Conservation (phyloP, 2,797 vertebrate species). For the Bradypodion ventrale region DNA sequence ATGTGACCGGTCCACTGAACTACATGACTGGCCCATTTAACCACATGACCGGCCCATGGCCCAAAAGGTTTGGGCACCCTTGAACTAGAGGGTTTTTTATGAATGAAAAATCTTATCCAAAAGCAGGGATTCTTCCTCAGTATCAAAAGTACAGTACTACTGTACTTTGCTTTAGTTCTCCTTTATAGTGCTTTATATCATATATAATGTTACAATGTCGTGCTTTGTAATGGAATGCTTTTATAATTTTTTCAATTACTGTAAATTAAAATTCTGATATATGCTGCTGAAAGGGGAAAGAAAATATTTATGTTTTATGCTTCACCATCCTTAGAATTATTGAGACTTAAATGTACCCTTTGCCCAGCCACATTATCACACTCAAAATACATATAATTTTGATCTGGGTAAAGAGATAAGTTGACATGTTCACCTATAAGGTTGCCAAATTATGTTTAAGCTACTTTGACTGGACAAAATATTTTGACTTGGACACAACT, state of each 20-base stretch:
- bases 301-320: neutral
- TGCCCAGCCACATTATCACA: neutral
- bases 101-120: too few species aligned
- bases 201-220: neutral
- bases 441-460: conserved; percentile 10
- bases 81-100: too few species aligned
- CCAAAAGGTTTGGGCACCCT: too few species aligned
- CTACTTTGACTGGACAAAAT: neutral
- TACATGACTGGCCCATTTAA: too few species aligned
- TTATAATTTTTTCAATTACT: neutral
- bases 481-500: neutral
- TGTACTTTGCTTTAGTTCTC: neutral
- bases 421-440: neutral
- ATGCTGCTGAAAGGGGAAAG: neutral
- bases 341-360: neutral
- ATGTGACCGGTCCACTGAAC: too few species aligned
- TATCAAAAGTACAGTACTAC: neutral
- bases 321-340: neutral
- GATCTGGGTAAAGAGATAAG: neutral
- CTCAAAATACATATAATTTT: neutral
- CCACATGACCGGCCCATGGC: too few species aligned
- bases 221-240: too few species aligned
- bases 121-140: neutral
- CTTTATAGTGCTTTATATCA: neutral
- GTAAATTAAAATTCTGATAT: neutral